Conservation (phyloP, 2,797 vertebrate species). For the Nannoperca australis region DNA sequence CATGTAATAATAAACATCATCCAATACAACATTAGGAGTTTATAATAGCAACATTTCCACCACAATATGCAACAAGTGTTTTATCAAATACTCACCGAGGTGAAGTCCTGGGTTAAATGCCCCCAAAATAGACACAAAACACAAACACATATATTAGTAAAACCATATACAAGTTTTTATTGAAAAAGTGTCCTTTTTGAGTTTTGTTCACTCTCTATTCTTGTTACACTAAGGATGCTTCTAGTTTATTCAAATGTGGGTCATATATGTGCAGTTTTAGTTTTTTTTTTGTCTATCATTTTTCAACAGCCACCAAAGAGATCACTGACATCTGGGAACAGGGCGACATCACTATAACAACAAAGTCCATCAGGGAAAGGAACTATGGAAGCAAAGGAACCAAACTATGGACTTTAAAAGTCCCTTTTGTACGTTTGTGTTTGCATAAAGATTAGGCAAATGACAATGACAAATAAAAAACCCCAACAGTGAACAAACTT, state of each 20-base stretch:
- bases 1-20: neutral
- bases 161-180: neutral
- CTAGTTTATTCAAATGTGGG: neutral
- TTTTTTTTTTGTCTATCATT: neutral
- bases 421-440: neutral
- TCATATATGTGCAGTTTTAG: neutral
- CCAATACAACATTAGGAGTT: neutral
- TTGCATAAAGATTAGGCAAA: neutral
- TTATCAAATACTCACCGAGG: constrained; percentile 84
- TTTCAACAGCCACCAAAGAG: neutral
- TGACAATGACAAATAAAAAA: neutral
- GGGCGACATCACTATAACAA: neutral
- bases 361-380: neutral
- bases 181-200: neutral
- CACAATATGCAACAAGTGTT: neutral
- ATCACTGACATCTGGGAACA: neutral
- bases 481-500: neutral
- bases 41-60: neutral
- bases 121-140: constrained; percentile 23
- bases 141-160: constrained; percentile 28
- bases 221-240: neutral
- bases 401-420: neutral
- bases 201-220: neutral
- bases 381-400: neutral
- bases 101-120: constrained; percentile 84